A percentile compares a stretch with the other conserved stretches of the same genome.
Conservation (phyloP, 2,888 invertebrate species). For the Chalcis sispes region DNA sequence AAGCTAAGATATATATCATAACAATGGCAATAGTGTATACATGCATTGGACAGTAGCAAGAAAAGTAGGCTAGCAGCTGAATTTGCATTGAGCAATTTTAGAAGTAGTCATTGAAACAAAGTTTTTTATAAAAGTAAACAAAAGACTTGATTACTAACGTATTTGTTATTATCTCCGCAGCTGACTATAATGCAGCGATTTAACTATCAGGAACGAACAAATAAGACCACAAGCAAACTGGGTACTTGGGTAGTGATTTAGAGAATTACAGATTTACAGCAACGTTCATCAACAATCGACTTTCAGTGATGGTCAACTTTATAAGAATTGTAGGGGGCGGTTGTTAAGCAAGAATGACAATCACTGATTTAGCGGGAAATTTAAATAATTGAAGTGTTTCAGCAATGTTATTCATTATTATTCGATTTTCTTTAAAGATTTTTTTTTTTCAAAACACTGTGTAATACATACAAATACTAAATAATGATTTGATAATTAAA, state of each 20-base stretch:
- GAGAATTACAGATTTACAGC: constrained; percentile 34
- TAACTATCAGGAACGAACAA: constrained; percentile 20
- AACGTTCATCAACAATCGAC: constrained; percentile 59
- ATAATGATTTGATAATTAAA: too few relatives aligned
- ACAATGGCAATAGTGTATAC: constrained; percentile 27
- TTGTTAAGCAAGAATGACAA: constrained; percentile 54
- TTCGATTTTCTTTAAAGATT: too few relatives aligned
- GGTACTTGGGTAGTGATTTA: constrained; percentile 44
- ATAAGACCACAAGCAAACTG: constrained; percentile 33
- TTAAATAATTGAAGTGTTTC: too few relatives aligned
- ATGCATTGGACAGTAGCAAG: constrained; percentile 38
- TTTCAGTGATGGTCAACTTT: constrained; percentile 52
- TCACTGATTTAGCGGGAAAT: constrained; percentile 62
- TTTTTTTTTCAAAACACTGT: too few relatives aligned
- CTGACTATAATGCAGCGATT: constrained; percentile 13
- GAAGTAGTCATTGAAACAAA: constrained; percentile 25
- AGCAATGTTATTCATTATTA: too few relatives aligned
- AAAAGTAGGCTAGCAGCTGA: constrained; percentile 51
- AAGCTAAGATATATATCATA: constrained; percentile 23
- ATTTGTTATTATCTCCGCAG: constrained; percentile 23
- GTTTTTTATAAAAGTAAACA: not conserved
- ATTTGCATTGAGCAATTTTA: constrained; percentile 8
- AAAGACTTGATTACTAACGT: constrained; percentile 27
- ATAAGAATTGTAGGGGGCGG: not conserved
- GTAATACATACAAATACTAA: too few relatives aligned